A percentile compares a stretch with the other conserved stretches of the same genome.
phyloP scores from a whole-genome alignment of 2,797 vertebrate genomes.

The Pelobates cultripes region DNA sequence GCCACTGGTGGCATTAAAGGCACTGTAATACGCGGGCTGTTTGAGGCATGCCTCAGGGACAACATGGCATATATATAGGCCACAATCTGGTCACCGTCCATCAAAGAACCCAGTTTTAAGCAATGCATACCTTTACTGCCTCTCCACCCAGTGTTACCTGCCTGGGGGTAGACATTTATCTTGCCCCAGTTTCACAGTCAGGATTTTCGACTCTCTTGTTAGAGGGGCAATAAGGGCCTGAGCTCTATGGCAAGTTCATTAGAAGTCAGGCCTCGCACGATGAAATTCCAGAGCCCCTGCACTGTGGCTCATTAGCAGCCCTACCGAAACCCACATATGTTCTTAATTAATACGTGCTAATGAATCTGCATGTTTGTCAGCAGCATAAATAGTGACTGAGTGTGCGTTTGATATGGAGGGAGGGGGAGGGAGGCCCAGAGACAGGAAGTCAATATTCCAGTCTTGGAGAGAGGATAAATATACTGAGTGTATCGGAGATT shows the following conservation, averaged over 20 bases:
- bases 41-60: too few relatives aligned
- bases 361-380: conserved; percentile 74
- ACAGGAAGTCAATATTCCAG: background rate
- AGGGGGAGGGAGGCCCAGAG: conserved; percentile 41
- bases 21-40: too few relatives aligned
- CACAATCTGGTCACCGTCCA: too few relatives aligned
- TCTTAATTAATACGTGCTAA: conserved; percentile 83
- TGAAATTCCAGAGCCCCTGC: conserved; percentile 27
- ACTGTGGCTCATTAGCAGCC: conserved; percentile 38
- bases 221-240: conserved; percentile 25
- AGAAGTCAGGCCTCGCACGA: conserved; percentile 41
- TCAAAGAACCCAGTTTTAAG: too few relatives aligned
- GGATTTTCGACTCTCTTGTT: conserved; percentile 1
- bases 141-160: background rate
- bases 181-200: conserved; percentile 11
- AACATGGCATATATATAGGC: too few relatives aligned
- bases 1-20: too few relatives aligned
- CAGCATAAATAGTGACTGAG: conserved; percentile 33
- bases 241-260: conserved; percentile 34
- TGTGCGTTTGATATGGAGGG: conserved; percentile 55
- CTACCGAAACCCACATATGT: conserved; percentile 77
- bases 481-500: background rate
- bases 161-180: background rate
- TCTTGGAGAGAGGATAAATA: background rate
- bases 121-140: background rate